Base-by-base conservation (phyloP, 2,888 invertebrate species). In the Papilio demoleus region DNA sequence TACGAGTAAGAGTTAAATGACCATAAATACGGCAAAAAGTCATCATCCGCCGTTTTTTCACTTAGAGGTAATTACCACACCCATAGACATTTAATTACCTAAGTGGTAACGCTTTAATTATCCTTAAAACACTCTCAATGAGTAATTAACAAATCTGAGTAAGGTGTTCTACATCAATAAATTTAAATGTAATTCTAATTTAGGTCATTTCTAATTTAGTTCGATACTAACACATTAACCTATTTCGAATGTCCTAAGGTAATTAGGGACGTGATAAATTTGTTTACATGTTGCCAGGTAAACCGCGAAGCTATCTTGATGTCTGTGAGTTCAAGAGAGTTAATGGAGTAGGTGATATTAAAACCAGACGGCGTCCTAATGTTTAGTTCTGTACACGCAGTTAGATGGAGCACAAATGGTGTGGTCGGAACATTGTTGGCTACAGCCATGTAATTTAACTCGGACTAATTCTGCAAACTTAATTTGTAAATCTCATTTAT, bases 331-430 rank as follows among this genome's bases (percentile, higher is more conserved):
- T 79, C 83, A 81, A 75, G 82, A 82, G 82, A 87, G 87, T 88
- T 87, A 90, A 90, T 88, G 88, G 86, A 79, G 85, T 87, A 86
- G 86, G 85, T 88, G 86, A 87, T 89, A 89, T 88, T 86, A 88
- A 85, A 87, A 88, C 84, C 84, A 86, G 87, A 87, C 88, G 88
- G 86, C 86, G 83, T 81, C 77, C 79, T 76, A 73, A 78, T 77
- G 77, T 75, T 76, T 73, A 70, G 75, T 75, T 65, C 53, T 65
- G 61, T 61, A 56, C 56, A 61, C 69, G 27, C 64, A 68, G 64
- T 65, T 68, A 64, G 63, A 68, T 68, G 56, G 60, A 59, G 60
- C 64, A 68, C 68, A 65, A 65, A 68, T 65, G 64, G 59, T 68
- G 68, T 38, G 64, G 68, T 68, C 59, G 63, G 68, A 34, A 59